Conservation (phyloP, 1,140 invertebrate species). For the Tetramorium parvispinum region DNA sequence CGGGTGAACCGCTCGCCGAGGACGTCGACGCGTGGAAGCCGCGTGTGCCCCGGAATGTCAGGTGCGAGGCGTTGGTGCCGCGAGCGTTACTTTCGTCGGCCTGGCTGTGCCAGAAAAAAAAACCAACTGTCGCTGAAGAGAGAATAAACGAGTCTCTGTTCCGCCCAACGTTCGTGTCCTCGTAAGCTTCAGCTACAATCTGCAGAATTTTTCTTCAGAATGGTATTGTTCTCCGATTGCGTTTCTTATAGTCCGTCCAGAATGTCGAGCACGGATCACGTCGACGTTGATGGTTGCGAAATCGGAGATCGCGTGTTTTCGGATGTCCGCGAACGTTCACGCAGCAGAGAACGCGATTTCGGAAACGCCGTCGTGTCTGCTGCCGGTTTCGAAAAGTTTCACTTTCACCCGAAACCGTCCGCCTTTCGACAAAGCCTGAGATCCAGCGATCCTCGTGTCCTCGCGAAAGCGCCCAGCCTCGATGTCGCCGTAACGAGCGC, state of each 20-base stretch:
- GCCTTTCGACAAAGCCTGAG: not conserved
- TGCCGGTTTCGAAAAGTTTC: slow-evolving; percentile 10
- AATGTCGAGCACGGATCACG: not conserved
- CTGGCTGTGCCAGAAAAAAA: too few species aligned
- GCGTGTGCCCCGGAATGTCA: not conserved
- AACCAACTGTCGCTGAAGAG: too few species aligned
- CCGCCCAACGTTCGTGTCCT: too few species aligned
- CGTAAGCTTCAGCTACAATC: too few species aligned
- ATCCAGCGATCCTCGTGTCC: not conserved
- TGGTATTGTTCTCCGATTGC: too few species aligned
- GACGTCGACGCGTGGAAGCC: not conserved
- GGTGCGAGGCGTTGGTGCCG: not conserved
- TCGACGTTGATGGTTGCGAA: not conserved
- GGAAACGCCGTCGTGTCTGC: not conserved
- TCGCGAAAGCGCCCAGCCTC: not conserved
- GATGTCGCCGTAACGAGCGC: not conserved
- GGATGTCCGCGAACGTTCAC: not conserved
- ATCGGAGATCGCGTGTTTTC: not conserved
- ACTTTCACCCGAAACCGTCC: slow-evolving; percentile 50
- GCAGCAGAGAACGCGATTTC: not conserved
- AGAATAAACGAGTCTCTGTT: too few species aligned
- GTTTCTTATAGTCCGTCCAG: too few species aligned
- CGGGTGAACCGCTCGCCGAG: not conserved
- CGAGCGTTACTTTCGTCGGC: not conserved
- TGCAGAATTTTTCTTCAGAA: too few species aligned